Evolutionary conservation across 2,113 vertebrate species (phyloP).

Genomic region (Dicrurus megarhynchus): DNA sequence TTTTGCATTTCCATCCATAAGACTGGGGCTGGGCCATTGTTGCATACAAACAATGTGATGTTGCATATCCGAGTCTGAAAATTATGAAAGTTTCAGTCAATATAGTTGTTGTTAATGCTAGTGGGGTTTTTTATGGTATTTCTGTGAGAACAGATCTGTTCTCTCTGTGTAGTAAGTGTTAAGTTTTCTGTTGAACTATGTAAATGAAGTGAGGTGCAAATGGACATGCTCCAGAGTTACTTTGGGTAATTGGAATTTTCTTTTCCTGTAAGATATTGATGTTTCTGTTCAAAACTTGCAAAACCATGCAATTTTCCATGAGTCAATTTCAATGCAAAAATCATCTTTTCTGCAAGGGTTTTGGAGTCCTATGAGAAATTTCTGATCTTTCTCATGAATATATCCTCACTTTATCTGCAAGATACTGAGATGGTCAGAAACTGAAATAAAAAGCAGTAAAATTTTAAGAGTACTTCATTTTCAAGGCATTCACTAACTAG

Average conservation of each 20-base stretch:
- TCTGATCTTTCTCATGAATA: background rate
- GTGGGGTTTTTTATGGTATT: background rate
- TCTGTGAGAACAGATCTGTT: background rate
- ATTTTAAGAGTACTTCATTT: background rate
- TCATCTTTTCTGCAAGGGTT: background rate
- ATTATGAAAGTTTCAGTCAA: background rate
- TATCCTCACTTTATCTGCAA: background rate
- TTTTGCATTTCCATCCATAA: background rate
- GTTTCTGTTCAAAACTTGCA: background rate
- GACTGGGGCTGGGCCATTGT: background rate
- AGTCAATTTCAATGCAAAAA: background rate
- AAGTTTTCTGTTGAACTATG: background rate
- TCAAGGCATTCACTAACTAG: background rate
- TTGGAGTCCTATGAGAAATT: background rate
- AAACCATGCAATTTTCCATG: background rate
- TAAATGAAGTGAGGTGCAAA: background rate
- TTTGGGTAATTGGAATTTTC: background rate
- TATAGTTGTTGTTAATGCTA: background rate
- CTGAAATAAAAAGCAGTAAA: background rate
- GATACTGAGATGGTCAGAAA: background rate
- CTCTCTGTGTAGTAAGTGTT: background rate
- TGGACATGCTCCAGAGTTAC: background rate
- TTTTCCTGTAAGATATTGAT: background rate
- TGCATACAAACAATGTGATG: background rate
- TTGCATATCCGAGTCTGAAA: background rate